Conservation (phyloP, 1,140 invertebrate species). For the Eriocheir sinensis region DNA sequence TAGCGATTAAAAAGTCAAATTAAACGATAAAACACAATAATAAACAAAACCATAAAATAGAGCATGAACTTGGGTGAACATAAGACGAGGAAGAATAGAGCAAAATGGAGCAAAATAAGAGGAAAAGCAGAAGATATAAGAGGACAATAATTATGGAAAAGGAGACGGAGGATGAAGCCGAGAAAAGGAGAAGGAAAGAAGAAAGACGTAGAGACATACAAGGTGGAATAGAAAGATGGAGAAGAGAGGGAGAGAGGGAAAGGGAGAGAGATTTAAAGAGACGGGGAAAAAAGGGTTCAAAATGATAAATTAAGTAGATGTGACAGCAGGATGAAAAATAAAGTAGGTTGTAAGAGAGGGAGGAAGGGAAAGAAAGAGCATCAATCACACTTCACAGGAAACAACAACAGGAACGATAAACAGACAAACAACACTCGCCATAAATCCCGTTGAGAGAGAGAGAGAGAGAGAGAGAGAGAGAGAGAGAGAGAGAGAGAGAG, state of each 20-base stretch:
- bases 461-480: not conserved
- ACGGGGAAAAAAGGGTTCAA: not conserved
- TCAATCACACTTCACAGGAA: not conserved
- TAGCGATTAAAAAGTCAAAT: too few relatives aligned
- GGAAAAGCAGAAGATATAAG: too few relatives aligned
- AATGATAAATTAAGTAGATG: not conserved
- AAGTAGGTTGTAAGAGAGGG: not conserved
- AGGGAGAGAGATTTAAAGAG: not conserved
- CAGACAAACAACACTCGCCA: conserved; percentile 8
- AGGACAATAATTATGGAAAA: too few relatives aligned
- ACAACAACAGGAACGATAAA: not conserved
- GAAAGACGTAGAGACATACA: not conserved
- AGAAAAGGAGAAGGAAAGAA: too few relatives aligned
- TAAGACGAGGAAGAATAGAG: too few relatives aligned
- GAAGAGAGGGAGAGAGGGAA: not conserved
- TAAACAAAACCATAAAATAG: too few relatives aligned
- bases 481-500: conserved; percentile 14
- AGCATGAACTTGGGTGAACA: too few relatives aligned
- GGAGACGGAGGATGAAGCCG: too few relatives aligned
- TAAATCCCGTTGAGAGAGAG: conserved; percentile 4
- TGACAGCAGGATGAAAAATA: not conserved
- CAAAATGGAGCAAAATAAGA: too few relatives aligned
- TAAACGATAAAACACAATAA: too few relatives aligned
- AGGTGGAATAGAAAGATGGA: not conserved
- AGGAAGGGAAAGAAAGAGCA: not conserved